Percentiles rank a stretch among this genome's conserved stretches.
Conservation (phyloP, 2,888 invertebrate genomes). For the Stegana nigrithorax region DNA sequence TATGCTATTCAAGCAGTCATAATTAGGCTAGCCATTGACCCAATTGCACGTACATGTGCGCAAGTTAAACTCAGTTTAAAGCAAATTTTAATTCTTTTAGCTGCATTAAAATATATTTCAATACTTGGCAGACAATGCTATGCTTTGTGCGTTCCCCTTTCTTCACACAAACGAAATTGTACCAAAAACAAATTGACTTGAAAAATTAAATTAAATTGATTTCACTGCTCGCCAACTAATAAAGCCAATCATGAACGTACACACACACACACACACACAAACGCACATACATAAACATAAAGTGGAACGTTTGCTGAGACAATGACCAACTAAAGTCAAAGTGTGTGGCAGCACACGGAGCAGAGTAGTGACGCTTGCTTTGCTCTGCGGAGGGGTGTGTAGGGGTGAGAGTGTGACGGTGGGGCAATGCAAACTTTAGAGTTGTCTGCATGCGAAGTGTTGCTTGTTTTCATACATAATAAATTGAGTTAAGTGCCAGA, state of each 20-base stretch:
- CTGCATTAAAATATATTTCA: neutral
- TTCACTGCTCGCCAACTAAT: constrained; percentile 43
- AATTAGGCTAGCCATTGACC: neutral
- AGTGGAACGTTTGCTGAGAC: too few species aligned
- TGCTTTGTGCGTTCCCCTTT: neutral
- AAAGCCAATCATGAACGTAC: constrained; percentile 22
- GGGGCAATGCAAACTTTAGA: too few species aligned
- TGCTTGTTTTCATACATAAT: constrained; percentile 33
- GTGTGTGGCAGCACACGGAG: too few species aligned
- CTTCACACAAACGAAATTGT: neutral
- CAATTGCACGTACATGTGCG: constrained; percentile 4
- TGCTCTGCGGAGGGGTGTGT: too few species aligned
- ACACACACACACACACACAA: neutral
- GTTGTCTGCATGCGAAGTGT: constrained; percentile 30
- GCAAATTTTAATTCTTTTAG: neutral
- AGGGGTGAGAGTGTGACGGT: too few species aligned
- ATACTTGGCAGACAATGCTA: neutral
- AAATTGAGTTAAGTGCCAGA: constrained; percentile 36
- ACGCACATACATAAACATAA: too few species aligned
- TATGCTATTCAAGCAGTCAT: neutral
- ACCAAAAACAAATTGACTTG: constrained; percentile 42
- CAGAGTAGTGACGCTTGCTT: neutral
- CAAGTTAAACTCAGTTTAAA: neutral
- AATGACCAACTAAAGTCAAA: neutral
- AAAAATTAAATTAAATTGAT: constrained; percentile 58